Base-by-base conservation (phyloP, 2,113 vertebrate genomes). In the Aix galericulata region DNA sequence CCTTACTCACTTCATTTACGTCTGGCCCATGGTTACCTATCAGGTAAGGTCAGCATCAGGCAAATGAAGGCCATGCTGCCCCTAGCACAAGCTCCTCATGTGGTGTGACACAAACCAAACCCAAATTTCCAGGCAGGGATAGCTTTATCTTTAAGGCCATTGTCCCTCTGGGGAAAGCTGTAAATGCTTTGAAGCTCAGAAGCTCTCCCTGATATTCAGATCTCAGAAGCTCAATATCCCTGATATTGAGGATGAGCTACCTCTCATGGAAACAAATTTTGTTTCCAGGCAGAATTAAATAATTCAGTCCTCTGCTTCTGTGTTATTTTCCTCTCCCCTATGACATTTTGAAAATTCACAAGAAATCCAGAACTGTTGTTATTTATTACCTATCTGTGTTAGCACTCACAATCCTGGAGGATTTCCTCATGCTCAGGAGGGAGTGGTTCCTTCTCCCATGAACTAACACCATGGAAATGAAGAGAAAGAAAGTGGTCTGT, bases 11-110 rank as follows among this genome's bases (percentile, higher is more conserved):
- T 63, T 67, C 15, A 11, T 36, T 85, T 17, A 12, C 20, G 31
- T 29, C 15, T 53, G 62, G 50, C 50, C 23, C 23, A 12, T 52
- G 23, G 50, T 52, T 52, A 9, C 20, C 34, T 11, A 14, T 9
- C 52, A 67, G 9, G 31, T 8, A 46, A 52, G 44, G 58, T 27
- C 56, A n/a, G 9, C 3, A 1, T 17, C n/a, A 38, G 53, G 32
- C 26, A 59, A 59, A 75, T 3, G 29, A 64, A 9, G 11, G 68
- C 25, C 7, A 9, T 17, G 23, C 27, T 13, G 17, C 14, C 38
- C n/a, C 27, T 27, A 13, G 32, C 63, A 32, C 2, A 11, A 1
- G 0, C 13, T 72, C 36, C 42, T 77, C 18, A 1, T 4, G 50
- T 53, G 31, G 22, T 26, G 17, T 14, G 31, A 20, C 42, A 59